Conservation (phyloP, 2,113 vertebrate species). For the Brachirus orientalis region DNA sequence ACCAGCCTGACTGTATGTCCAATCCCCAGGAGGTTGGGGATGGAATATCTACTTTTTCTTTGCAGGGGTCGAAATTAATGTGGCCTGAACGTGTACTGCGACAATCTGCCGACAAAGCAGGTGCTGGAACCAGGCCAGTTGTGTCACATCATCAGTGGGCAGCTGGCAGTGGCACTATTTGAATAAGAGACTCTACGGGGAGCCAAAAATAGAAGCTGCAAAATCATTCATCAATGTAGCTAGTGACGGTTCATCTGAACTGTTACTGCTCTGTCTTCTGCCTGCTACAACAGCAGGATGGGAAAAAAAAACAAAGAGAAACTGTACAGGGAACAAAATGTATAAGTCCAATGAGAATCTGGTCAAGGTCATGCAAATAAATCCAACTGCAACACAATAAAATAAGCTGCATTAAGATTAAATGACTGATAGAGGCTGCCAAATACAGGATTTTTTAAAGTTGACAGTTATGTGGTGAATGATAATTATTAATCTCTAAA, state of each 20-base stretch:
- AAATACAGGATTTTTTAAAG: background rate
- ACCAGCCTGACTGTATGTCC: slow-evolving; percentile 41
- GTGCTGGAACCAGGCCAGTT: slow-evolving; percentile 32
- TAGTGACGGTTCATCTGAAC: slow-evolving; percentile 27
- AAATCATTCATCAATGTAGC: slow-evolving; percentile 62
- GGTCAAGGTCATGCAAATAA: slow-evolving; percentile 25
- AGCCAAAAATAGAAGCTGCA: slow-evolving; percentile 62
- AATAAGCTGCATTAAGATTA: background rate
- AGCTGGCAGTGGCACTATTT: slow-evolving; percentile 42
- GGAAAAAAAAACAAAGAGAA: slow-evolving; percentile 4
- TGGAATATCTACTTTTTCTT: slow-evolving; percentile 36
- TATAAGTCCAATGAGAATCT: background rate
- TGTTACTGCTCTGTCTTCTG: slow-evolving; percentile 35
- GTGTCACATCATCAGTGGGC: slow-evolving; percentile 52
- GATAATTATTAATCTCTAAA: background rate
- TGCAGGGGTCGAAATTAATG: slow-evolving; percentile 44
- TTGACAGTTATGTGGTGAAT: background rate
- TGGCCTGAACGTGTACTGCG: background rate
- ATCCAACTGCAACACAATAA: background rate
- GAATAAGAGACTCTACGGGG: slow-evolving; percentile 37
- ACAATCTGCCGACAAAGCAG: slow-evolving; percentile 53
- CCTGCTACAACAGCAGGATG: slow-evolving; percentile 26
- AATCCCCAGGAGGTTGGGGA: slow-evolving; percentile 31
- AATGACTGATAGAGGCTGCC: background rate
- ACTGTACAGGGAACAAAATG: background rate